These are phyloP conservation scores for Rhizomys pruinosus DNA, from an alignment of 2,113 vertebrate genomes.

Conservation along the genomic window DNA sequence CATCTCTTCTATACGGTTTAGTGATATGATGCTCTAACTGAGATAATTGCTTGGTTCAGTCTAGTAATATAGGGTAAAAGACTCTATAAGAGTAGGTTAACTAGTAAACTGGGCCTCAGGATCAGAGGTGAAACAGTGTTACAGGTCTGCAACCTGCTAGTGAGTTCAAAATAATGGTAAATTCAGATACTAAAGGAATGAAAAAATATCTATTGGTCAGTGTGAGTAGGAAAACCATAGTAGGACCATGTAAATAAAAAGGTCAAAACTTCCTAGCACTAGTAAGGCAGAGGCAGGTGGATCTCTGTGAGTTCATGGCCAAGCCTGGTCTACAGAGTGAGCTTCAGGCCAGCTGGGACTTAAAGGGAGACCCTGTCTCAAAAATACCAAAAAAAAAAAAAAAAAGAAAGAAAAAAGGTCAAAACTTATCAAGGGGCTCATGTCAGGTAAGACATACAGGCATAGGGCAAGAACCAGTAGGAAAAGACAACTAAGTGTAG, in stretches of 20 bases:
- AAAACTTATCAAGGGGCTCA: not conserved
- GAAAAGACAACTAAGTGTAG: not conserved
- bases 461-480: not conserved
- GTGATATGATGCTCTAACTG: too few relatives aligned
- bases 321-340: too few relatives aligned
- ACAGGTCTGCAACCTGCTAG: not conserved
- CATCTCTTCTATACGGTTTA: not conserved
- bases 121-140: not conserved
- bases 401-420: too few relatives aligned
- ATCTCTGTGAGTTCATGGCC: too few relatives aligned
- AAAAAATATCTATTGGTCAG: slow-evolving; percentile 20
- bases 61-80: not conserved
- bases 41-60: not conserved
- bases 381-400: too few relatives aligned
- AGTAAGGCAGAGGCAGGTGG: too few relatives aligned
- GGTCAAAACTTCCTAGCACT: not conserved
- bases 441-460: not conserved
- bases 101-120: not conserved
- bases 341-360: too few relatives aligned
- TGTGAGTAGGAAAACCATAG: slow-evolving; percentile 10
- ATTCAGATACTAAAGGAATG: slow-evolving; percentile 27
- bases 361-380: too few relatives aligned
- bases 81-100: not conserved
- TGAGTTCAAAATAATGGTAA: not conserved
- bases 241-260: not conserved